Conservation (phyloP, 2,797 vertebrate genomes). For the Menidia menidia region DNA sequence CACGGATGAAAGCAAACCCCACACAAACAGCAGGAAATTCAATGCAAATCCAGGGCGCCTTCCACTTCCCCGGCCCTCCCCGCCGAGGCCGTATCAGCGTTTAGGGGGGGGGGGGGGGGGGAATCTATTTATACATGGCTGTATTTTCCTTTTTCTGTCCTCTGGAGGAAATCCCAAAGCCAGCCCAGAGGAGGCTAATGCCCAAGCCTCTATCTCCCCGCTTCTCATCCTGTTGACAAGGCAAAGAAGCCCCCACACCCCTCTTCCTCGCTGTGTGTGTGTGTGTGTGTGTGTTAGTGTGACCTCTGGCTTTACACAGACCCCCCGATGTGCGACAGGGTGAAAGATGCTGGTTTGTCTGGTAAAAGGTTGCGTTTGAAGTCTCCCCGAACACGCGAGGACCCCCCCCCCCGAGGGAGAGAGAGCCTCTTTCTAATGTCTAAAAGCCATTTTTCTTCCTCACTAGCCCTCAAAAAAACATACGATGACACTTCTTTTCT, state of each 20-base stretch:
- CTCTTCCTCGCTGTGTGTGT: constrained; percentile 41
- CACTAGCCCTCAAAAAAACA: too few relatives aligned
- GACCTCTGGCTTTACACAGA: constrained; percentile 52
- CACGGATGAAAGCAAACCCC: constrained; percentile 54
- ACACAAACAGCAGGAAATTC: constrained; percentile 52
- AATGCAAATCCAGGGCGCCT: constrained; percentile 57
- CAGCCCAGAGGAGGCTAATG: constrained; percentile 59
- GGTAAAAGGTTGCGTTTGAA: constrained; percentile 29
- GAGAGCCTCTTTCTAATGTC: too few relatives aligned
- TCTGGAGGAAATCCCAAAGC: constrained; percentile 73
- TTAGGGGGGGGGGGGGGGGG: constrained; percentile 49
- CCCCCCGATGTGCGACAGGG: constrained; percentile 51
- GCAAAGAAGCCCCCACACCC: constrained; percentile 44
- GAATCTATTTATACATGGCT: constrained; percentile 73
- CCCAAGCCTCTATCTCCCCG: constrained; percentile 60
- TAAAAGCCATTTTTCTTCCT: too few relatives aligned
- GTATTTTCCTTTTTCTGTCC: constrained; percentile 69
- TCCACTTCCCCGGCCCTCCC: constrained; percentile 10
- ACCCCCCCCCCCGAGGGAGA: neutral
- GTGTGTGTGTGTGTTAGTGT: constrained; percentile 36
- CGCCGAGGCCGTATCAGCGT: constrained; percentile 49
- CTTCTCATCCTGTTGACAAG: constrained; percentile 78
- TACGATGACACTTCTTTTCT: too few relatives aligned
- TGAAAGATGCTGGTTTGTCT: constrained; percentile 45
- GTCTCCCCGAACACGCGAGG: constrained; percentile 19